Evolutionary conservation across 1,140 invertebrate genomes (phyloP).

Genomic region (Hydropsyche tenuis): DNA sequence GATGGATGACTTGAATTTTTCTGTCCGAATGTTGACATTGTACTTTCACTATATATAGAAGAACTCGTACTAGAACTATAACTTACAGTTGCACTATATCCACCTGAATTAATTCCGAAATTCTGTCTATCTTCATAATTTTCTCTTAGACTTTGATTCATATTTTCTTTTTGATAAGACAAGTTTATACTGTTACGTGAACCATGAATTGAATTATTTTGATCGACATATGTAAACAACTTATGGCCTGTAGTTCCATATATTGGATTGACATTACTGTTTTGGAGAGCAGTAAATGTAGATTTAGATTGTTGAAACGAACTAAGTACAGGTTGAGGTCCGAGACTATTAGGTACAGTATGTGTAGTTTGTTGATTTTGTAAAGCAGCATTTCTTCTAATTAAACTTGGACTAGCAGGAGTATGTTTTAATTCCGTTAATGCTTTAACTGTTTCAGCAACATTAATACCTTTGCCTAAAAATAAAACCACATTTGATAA

Average conservation of each 20-base stretch:
- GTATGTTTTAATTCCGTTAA: constrained; percentile 85
- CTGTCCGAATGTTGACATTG: constrained; percentile 46
- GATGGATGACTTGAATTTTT: constrained; percentile 35
- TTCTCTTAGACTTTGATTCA: constrained; percentile 52
- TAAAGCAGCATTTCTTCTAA: constrained; percentile 64
- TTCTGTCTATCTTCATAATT: constrained; percentile 34
- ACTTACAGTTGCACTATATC: constrained; percentile 47
- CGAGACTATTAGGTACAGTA: constrained; percentile 47
- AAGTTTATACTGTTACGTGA: constrained; percentile 52
- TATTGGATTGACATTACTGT: constrained; percentile 60
- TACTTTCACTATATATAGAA: constrained; percentile 41
- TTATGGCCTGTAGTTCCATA: constrained; percentile 60
- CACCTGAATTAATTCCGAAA: constrained; percentile 31
- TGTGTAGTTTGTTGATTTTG: constrained; percentile 52
- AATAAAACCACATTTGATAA: too few relatives aligned
- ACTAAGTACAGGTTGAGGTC: constrained; percentile 55
- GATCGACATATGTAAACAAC: constrained; percentile 44
- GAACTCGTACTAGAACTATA: constrained; percentile 46
- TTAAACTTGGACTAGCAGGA: constrained; percentile 80
- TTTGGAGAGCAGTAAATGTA: constrained; percentile 54
- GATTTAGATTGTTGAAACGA: constrained; percentile 64
- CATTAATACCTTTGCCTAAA: constrained; percentile 61
- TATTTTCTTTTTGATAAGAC: constrained; percentile 54
- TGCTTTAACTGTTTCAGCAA: constrained; percentile 87
- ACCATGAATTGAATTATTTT: constrained; percentile 55